These are phyloP conservation scores for Orius insidiosus DNA, from an alignment of 1,140 invertebrate genomes.

Conservation along the genomic window DNA sequence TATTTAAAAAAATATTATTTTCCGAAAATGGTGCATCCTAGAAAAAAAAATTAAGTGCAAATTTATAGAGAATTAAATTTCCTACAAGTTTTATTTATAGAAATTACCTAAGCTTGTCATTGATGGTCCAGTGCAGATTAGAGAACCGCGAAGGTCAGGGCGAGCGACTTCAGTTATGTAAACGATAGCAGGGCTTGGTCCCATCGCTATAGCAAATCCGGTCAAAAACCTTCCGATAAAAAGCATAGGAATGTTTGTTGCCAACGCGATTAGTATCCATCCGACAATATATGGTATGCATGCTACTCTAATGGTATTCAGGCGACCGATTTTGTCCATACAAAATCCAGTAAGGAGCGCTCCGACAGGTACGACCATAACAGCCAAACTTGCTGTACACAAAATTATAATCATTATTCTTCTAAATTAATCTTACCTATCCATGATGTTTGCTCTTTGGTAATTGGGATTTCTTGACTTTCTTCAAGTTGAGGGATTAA, in stretches of 20 bases:
- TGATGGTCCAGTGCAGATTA: conserved; percentile 34
- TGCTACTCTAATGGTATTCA: conserved; percentile 39
- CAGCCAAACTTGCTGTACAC: conserved; percentile 34
- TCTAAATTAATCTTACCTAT: conserved; percentile 23
- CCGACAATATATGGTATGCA: conserved; percentile 40
- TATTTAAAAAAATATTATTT: too few relatives aligned
- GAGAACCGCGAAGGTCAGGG: conserved; percentile 35
- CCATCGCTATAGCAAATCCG: conserved; percentile 36
- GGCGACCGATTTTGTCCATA: conserved; percentile 43
- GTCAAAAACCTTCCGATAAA: conserved; percentile 42
- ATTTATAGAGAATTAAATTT: too few relatives aligned
- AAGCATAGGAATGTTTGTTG: conserved; percentile 30
- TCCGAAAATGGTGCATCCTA: too few relatives aligned
- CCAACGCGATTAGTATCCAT: conserved; percentile 38
- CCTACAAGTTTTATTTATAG: too few relatives aligned
- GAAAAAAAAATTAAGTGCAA: too few relatives aligned
- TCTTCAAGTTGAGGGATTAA: conserved; percentile 33
- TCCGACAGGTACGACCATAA: conserved; percentile 33
- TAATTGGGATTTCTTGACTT: conserved; percentile 25
- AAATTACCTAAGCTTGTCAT: conserved; percentile 32
- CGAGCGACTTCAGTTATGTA: conserved; percentile 42
- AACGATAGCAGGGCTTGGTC: conserved; percentile 38
- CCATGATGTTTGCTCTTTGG: conserved; percentile 30
- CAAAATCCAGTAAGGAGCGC: conserved; percentile 34
- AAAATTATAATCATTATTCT: conserved; percentile 6